Percentiles rank a stretch among this genome's conserved stretches.
phyloP scores from a whole-genome alignment of 2,113 vertebrate genomes.

The Semnopithecus entellus region DNA sequence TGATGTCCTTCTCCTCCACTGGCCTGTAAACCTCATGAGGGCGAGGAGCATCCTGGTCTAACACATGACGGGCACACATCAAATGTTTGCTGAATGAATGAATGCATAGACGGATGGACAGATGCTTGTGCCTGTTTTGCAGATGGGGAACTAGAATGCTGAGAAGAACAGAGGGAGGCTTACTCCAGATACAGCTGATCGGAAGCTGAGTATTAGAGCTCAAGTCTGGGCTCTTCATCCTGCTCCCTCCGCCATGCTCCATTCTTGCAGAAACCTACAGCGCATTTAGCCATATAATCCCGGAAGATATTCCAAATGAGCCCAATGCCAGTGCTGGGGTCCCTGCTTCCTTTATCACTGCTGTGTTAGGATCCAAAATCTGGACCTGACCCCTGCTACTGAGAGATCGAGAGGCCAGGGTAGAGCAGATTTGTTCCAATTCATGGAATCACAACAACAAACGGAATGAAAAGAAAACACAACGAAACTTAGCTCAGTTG shows the following conservation, averaged over 20 bases:
- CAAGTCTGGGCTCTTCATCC: fast-evolving
- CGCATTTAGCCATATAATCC: fast-evolving
- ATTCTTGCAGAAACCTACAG: background rate
- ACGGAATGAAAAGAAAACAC: background rate
- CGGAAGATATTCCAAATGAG: fast-evolving
- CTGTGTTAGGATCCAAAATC: fast-evolving
- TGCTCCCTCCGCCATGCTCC: fast-evolving
- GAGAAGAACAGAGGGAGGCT: fast-evolving
- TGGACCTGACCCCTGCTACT: background rate
- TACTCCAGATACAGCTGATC: fast-evolving
- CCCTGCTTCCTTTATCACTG: no score
- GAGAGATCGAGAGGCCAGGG: background rate
- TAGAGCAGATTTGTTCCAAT: background rate
- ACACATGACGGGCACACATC: fast-evolving
- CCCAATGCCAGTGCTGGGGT: background rate
- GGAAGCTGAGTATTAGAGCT: background rate
- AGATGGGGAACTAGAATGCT: background rate
- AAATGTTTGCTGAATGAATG: background rate
- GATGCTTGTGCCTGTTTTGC: background rate
- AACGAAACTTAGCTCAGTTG: background rate
- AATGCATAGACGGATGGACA: background rate
- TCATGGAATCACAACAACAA: background rate
- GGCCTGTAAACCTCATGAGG: fast-evolving
- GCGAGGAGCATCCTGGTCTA: no score
- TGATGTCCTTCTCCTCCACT: fast-evolving